Evolutionary conservation across 2,113 vertebrate species (phyloP).

Genomic region (Jacana jacana): DNA sequence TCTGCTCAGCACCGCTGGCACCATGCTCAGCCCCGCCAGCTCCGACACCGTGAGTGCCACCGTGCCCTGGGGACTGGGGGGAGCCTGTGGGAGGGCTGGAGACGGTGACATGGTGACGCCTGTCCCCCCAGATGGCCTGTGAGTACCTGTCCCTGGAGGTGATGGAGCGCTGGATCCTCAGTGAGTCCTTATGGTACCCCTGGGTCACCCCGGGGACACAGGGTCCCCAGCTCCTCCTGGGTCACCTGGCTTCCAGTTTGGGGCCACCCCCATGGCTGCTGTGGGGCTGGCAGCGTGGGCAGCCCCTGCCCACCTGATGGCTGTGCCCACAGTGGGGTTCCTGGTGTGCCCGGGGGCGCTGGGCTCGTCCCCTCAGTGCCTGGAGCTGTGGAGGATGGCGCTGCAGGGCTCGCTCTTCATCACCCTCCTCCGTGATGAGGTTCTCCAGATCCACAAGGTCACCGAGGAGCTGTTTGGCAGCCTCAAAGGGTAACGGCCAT

Average conservation of each 20-base stretch:
- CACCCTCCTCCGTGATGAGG: slow-evolving; percentile 86
- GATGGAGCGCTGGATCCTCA: slow-evolving; percentile 92
- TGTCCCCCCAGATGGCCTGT: slow-evolving; percentile 83
- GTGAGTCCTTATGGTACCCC: slow-evolving; percentile 73
- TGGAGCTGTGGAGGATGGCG: slow-evolving; percentile 87
- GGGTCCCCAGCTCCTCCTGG: background rate
- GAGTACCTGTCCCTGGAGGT: slow-evolving; percentile 91
- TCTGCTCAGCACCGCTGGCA: slow-evolving; percentile 76
- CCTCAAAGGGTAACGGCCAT: slow-evolving; percentile 82
- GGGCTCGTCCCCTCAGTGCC: slow-evolving; percentile 75
- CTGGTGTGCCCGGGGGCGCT: slow-evolving; percentile 88
- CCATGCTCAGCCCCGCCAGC: slow-evolving; percentile 84
- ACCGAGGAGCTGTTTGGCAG: slow-evolving; percentile 84
- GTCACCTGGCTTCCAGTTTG: background rate
- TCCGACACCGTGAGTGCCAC: slow-evolving; percentile 83
- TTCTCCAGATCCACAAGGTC: slow-evolving; percentile 86
- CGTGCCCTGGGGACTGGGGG: accelerated
- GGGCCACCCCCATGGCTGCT: accelerated
- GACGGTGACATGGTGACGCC: background rate
- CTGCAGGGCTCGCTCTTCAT: slow-evolving; percentile 85
- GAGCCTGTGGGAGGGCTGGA: no score
- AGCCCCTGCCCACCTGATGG: background rate
- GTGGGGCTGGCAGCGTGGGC: background rate
- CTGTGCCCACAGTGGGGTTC: slow-evolving; percentile 82
- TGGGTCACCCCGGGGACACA: background rate